A percentile compares a stretch with the other conserved stretches of the same genome.
Evolutionary conservation across 2,113 vertebrate genomes (phyloP).

Genomic region (Pachycephala philippinensis): DNA sequence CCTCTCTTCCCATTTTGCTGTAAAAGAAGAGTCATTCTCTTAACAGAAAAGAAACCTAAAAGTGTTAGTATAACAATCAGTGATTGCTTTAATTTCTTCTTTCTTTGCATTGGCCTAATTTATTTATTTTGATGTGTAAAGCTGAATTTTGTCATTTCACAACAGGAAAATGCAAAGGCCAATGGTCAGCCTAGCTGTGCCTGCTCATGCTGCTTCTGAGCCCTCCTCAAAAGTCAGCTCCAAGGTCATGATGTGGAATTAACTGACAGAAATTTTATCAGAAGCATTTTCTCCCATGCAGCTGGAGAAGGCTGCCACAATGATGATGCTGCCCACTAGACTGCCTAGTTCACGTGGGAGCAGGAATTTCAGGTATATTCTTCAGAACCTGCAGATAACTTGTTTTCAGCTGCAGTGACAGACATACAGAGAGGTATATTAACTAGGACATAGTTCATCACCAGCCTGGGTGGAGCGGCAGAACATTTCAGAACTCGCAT

Average conservation of each 20-base stretch:
- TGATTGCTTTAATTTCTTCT: not conserved
- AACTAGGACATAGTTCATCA: too few species aligned
- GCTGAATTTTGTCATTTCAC: not conserved
- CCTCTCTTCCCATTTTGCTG: not conserved
- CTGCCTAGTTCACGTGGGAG: not conserved
- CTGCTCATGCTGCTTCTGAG: not conserved
- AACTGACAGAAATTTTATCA: not conserved
- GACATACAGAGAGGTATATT: not conserved
- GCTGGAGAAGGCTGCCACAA: not conserved
- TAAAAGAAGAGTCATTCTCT: not conserved
- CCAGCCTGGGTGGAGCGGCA: not conserved
- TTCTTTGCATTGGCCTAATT: not conserved
- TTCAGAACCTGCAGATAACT: not conserved
- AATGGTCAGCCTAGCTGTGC: not conserved
- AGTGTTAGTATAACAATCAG: not conserved
- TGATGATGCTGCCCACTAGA: not conserved
- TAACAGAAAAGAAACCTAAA: not conserved
- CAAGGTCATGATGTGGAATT: not conserved
- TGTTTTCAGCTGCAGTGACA: not conserved
- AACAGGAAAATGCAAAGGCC: not conserved
- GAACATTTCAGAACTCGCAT: not conserved
- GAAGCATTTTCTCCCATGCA: not conserved
- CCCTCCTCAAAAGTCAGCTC: not conserved
- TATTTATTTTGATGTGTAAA: not conserved
- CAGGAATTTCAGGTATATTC: not conserved